These are phyloP conservation scores for Eptatretus burgeri DNA, from an alignment of 2,113 vertebrate species.

Conservation along the genomic window DNA sequence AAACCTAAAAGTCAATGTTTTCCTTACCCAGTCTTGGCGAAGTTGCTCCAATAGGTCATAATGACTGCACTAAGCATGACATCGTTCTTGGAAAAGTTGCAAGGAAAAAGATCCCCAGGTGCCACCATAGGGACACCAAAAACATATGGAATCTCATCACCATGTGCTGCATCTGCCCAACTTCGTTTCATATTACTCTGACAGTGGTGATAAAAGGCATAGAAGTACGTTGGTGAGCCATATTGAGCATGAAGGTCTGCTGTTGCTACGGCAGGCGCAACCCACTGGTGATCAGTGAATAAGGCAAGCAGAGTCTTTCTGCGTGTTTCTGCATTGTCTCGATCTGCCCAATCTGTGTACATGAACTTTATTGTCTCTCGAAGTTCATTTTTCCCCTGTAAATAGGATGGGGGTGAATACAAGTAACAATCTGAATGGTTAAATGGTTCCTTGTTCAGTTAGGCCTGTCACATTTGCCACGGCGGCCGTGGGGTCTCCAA, in stretches of 20 bases:
- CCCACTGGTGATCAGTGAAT: slow-evolving; percentile 90
- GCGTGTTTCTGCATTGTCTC: slow-evolving; percentile 55
- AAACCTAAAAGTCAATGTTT: neutral
- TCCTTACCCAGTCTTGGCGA: slow-evolving; percentile 86
- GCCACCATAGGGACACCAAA: slow-evolving; percentile 87
- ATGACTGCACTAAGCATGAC: slow-evolving; percentile 96
- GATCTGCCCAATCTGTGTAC: slow-evolving; percentile 94
- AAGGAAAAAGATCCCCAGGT: slow-evolving; percentile 87
- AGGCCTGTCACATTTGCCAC: too few relatives aligned
- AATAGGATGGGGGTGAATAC: neutral
- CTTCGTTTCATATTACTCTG: slow-evolving; percentile 86
- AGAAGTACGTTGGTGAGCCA: slow-evolving; percentile 82
- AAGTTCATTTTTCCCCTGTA: slow-evolving; percentile 47
- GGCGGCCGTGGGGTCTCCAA: too few relatives aligned
- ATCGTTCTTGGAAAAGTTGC: slow-evolving; percentile 98
- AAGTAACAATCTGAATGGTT: neutral
- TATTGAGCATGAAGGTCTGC: slow-evolving; percentile 81
- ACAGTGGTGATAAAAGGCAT: slow-evolving; percentile 89
- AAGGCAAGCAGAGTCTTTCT: slow-evolving; percentile 67
- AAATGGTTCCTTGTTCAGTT: too few relatives aligned
- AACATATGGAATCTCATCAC: slow-evolving; percentile 82
- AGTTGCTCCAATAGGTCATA: slow-evolving; percentile 99
- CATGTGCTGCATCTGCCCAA: slow-evolving; percentile 76
- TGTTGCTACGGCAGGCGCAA: slow-evolving; percentile 70
- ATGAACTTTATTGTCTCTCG: slow-evolving; percentile 96